Base-by-base conservation (phyloP, 2,888 invertebrate species). In the Anoncus sp. region DNA sequence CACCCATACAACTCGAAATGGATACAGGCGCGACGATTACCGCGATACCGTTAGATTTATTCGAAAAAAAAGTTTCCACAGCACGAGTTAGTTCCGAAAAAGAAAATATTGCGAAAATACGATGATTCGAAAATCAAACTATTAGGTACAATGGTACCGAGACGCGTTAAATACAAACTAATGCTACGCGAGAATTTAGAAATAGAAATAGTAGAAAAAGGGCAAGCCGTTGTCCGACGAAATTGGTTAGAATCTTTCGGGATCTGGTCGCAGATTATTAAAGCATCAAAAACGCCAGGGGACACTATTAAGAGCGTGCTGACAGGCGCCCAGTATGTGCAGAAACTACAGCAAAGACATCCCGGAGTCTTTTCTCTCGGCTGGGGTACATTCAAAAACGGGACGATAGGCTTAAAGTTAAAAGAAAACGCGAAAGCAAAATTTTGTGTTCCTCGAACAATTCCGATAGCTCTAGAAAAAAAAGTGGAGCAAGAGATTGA, bases 191-290 rank as follows among this genome's bases (percentile, higher is more conserved):
- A 40, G 7, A 66, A 66, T 4, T 53, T 66, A 53, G 51, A 18
- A 6, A 66, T 66, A 12, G 51, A 43, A 9, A 40, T 66, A 4
- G 53, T 66, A 3, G 51, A 40, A 1, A 40, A 66, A 16, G 66
- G 66, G 7, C 51, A 51, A 20, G 66, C 66, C 2, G 66, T 53
- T 1, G 51, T 40, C 1, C 43, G 53, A 6, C 51, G 66, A 27
- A 51, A 53, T 16, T 53, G 53, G 66, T 16, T 66, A 66, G n/a
- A 38, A 9, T 24, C 24, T 5, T 66, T 66, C 16, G 66, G 53
- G 1, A 10, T 66, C 1, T 55, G 66, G 66, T 51, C 66, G 12
- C 66, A n/a, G 6, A 66, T 22, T 3, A 53, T 66, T n/a, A 14
- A 22, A 24, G 49, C 49, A n/a, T 20, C 49, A 20, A 9, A 49